These are phyloP conservation scores for Pleuronectes platessa DNA, from an alignment of 2,113 vertebrate species.

Conservation along the genomic window DNA sequence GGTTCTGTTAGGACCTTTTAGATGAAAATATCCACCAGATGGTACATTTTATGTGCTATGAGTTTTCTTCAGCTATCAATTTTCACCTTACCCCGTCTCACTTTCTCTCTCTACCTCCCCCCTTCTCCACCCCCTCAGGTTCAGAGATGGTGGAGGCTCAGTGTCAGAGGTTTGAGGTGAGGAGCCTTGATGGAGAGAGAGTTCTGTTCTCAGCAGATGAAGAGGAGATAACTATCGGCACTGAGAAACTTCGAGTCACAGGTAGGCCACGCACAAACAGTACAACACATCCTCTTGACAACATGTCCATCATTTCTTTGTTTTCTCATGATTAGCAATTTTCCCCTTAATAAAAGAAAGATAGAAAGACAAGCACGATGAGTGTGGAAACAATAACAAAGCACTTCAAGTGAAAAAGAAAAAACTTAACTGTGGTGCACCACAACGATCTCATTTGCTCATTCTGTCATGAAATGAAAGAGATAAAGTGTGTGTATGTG, in stretches of 20 bases:
- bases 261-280: slow-evolving; percentile 75
- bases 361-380: too few relatives aligned
- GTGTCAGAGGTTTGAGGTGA: slow-evolving; percentile 96
- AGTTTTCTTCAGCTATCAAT: background rate
- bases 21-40: background rate
- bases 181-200: slow-evolving; percentile 86
- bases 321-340: too few relatives aligned
- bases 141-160: slow-evolving; percentile 95
- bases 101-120: slow-evolving; percentile 1
- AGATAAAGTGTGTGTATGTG: too few relatives aligned
- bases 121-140: slow-evolving; percentile 78
- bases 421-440: background rate
- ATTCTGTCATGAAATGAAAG: slow-evolving; percentile 4
- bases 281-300: background rate
- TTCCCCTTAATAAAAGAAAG: too few relatives aligned
- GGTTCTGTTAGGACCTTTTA: slow-evolving; percentile 7
- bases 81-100: background rate
- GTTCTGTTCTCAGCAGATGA: slow-evolving; percentile 95
- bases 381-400: background rate
- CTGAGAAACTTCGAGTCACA: slow-evolving; percentile 94
- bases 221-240: slow-evolving; percentile 94
- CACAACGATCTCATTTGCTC: background rate
- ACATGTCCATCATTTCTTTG: too few relatives aligned
- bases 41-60: background rate
- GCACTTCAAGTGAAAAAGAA: background rate